Base-by-base conservation (phyloP, 2,888 invertebrate genomes). In the Biston stratarius region DNA sequence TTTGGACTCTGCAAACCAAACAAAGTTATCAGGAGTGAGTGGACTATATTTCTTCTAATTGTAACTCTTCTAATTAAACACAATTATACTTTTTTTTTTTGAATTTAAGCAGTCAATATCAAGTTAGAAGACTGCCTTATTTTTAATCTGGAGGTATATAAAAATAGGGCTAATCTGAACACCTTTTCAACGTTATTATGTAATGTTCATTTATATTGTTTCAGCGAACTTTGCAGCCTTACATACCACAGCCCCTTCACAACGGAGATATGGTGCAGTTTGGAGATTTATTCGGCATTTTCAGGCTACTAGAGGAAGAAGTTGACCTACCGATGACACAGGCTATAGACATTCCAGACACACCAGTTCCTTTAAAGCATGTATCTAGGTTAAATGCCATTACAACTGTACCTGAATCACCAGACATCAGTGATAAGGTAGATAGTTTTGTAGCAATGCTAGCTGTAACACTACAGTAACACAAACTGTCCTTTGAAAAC, bases 381-480 rank as follows among this genome's bases (percentile, higher is more conserved):
- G 61, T 82, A 5, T 82, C 87, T 0, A 86, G 83, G 70, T 44
- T 87, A 11, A 80, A 82, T 63, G 79, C 83, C 1, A 77, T 74
- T 0, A 90, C 85, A 5, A 81, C 83, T 11, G 79, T 92, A 69
- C 93, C 92, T 0, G 92, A 93, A 70, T 92, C 93, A 6, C 93
- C 93, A 2, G 92, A 94, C 79, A 84, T 89, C 60, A 93, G 92
- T 75, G 92, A 92, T 68, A 86, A 78, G 81, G 92, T 92, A 79
- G 75, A 78, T 74, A 14, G n/a, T n/a, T 57, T 42, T 24, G 11
- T 11, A 42, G 0, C 11, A 42, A 5, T 38, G 24, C 24, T 24
- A 24, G 24, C 1, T 24, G 24, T 3, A n/a, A 24, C 24, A 1
- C 24, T 24, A 24, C 24, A 24, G 24, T 24, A 2, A 2, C 24